Percentiles rank a stretch among this genome's conserved stretches.
Evolutionary conservation across 2,888 invertebrate species (phyloP).

Genomic region (Azorinus chamasolen): DNA sequence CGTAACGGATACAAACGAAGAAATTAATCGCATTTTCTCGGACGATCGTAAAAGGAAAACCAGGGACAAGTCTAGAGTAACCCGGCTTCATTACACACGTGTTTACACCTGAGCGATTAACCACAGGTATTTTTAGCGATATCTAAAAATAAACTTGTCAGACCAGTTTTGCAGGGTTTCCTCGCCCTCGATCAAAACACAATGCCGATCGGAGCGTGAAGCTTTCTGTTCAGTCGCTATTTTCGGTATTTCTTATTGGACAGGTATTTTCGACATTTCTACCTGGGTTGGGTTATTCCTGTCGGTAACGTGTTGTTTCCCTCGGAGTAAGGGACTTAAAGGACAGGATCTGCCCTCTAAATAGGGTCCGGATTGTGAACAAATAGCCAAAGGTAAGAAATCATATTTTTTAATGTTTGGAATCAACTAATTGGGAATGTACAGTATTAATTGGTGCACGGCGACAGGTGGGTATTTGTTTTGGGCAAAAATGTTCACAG

Average conservation of each 20-base stretch:
- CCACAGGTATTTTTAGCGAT: slow-evolving; percentile 22
- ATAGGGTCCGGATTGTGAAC: too few species aligned
- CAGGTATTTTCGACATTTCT: slow-evolving; percentile 60
- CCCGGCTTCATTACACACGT: background rate
- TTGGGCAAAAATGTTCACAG: too few species aligned
- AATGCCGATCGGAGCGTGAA: slow-evolving; percentile 35
- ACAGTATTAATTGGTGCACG: too few species aligned
- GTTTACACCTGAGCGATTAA: slow-evolving; percentile 40
- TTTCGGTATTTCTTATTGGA: slow-evolving; percentile 49
- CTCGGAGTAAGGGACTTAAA: too few species aligned
- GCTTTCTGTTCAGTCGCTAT: slow-evolving; percentile 13
- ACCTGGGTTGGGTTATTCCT: slow-evolving; percentile 58
- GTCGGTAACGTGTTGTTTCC: background rate
- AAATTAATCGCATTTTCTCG: too few species aligned
- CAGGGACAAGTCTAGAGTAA: too few species aligned
- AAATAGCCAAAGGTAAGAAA: background rate
- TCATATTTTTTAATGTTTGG: too few species aligned
- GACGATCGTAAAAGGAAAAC: too few species aligned
- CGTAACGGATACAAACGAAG: too few species aligned
- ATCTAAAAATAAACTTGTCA: slow-evolving; percentile 65
- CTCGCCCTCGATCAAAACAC: slow-evolving; percentile 44
- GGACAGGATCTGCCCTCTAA: too few species aligned
- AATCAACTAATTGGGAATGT: too few species aligned
- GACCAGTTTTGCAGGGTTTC: slow-evolving; percentile 70
- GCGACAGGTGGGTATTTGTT: too few species aligned